Evolutionary conservation across 2,888 invertebrate genomes (phyloP).

Genomic region (Halocaridina rubra): DNA sequence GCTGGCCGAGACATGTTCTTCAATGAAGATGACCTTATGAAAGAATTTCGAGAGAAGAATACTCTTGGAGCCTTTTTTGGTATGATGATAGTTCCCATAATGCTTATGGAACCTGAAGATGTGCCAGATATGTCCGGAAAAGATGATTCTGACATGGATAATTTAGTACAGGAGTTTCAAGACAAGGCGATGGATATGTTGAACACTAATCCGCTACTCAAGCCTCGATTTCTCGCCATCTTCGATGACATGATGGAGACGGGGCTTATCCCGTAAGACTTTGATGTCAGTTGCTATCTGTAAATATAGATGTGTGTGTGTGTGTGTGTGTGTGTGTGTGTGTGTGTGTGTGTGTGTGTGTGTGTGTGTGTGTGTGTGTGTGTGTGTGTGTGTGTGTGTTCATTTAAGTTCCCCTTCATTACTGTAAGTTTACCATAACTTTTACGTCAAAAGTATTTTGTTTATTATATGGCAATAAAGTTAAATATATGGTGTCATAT

Average conservation of each 20-base stretch:
- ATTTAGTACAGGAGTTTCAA: background rate
- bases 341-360: too few species aligned
- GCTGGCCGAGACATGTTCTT: background rate
- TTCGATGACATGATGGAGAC: conserved; percentile 1
- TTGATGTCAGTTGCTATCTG: too few species aligned
- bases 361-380: too few species aligned
- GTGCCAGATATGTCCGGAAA: background rate
- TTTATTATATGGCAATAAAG: too few species aligned
- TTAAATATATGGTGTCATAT: too few species aligned
- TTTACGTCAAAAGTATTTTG: too few species aligned
- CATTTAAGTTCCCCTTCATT: too few species aligned
- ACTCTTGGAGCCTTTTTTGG: background rate
- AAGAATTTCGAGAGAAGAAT: background rate
- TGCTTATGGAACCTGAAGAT: background rate
- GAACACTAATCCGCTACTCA: background rate
- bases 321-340: too few species aligned
- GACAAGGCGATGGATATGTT: background rate
- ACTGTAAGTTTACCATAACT: too few species aligned
- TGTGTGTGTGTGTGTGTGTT: too few species aligned
- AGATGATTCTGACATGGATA: background rate
- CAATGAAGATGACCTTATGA: background rate
- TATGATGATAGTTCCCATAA: background rate
- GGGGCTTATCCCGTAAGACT: background rate
- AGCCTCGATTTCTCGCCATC: background rate
- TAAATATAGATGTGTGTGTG: too few species aligned